Evolutionary conservation across 2,113 vertebrate genomes (phyloP).

Genomic region (Bufo gargarizans): DNA sequence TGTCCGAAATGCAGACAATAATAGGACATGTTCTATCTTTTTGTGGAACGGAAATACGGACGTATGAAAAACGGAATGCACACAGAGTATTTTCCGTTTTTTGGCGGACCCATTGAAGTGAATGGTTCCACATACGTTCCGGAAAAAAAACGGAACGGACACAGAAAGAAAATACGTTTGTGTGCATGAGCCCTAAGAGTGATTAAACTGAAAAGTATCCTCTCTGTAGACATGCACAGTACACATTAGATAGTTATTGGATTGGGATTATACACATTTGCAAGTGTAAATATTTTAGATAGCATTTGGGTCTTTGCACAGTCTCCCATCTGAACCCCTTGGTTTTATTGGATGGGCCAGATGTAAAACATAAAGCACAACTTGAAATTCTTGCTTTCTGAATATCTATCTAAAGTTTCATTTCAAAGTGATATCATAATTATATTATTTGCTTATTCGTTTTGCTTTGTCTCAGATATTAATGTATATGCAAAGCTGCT

Average conservation of each 20-base stretch:
- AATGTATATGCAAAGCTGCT: not conserved
- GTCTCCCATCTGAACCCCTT: not conserved
- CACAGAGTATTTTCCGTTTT: too few species aligned
- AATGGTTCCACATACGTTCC: too few species aligned
- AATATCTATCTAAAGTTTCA: conserved; percentile 31
- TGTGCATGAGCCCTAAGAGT: not conserved
- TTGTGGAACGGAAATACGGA: too few species aligned
- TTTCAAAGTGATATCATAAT: conserved; percentile 8
- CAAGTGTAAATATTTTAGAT: conserved; percentile 47
- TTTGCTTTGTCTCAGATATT: not conserved
- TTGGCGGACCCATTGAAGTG: too few species aligned
- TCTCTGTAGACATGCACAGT: not conserved
- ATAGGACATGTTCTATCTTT: too few species aligned
- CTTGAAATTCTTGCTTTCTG: conserved; percentile 14
- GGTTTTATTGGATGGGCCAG: conserved; percentile 41
- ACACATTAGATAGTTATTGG: conserved; percentile 14
- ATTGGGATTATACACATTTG: conserved; percentile 28
- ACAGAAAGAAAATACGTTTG: too few species aligned
- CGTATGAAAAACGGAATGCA: too few species aligned
- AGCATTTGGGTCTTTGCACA: conserved; percentile 29
- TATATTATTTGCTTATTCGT: conserved; percentile 4
- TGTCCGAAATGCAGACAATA: too few species aligned
- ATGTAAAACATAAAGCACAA: conserved; percentile 29
- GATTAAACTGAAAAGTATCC: not conserved
- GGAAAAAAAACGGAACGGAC: too few species aligned